Evolutionary conservation across 1,140 invertebrate genomes (phyloP), one percentile per base, ranked within the genome.

Genomic region (Chlorops oryzae): DNA sequence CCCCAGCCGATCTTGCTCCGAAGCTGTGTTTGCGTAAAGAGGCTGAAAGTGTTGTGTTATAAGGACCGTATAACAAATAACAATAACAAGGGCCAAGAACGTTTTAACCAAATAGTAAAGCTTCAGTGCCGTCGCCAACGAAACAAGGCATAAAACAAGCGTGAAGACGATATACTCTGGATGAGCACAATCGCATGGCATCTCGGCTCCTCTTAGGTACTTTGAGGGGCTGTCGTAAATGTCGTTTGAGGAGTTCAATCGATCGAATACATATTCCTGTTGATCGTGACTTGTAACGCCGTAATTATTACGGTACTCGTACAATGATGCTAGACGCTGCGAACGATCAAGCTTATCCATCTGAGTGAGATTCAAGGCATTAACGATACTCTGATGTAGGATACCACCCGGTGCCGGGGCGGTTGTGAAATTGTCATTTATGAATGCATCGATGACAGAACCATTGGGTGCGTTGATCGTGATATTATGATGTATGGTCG

Each of bases 151-250:
- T n/a, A 96, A 74, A 20, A 96, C 86, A 89, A 92, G 96, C 1
- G 90, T 92, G 70, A 92, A 92, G 2, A 95, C 86, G 9, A 94
- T 84, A 64, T 95, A 96, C 70, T 96, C 90, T 0, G 88, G 87
- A 52, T 83, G 78, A 22, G 79, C 75, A 50, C 84, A 87, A 6
- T 59, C 51, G 13, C 15, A 15, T 23, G 45, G 18, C 22, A 23
- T 24, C 22, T 25, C 17, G 5, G 9, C 12, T 40, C 18, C 34
- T 5, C n/a, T 3, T 13, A 35, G 3, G 23, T 7, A 24, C 7
- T 6, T 24, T 18, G 3, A 3, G 20, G 42, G 3, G 9, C 23
- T 17, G 42, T 4, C 24, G n/a, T 44, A 4, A n/a, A 13, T 44
- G 42, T 44, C 13, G 42, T 41, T 41, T 41, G 17, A 4, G n/a